Evolutionary conservation across 2,888 invertebrate species (phyloP), one percentile per base, ranked within the genome.

Genomic region (Resseliella maxima): DNA sequence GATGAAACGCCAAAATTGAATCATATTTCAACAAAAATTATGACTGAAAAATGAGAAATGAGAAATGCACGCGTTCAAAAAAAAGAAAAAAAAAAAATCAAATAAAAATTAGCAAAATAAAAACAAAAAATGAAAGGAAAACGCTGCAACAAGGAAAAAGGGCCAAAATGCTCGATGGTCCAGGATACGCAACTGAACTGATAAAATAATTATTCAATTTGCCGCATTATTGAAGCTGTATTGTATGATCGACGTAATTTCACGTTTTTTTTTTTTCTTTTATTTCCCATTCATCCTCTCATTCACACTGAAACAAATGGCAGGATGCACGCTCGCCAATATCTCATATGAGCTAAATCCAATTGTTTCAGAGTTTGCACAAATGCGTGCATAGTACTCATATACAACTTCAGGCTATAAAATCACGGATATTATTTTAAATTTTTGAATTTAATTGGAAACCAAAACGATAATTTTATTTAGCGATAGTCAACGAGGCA

Each of bases 351-450:
- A 50, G 2, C 21, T 50, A 50, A 50, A 50, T 50, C 21, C 50
- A 50, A 21, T 12, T 41, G 46, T 18, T 31, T 35, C n/a, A n/a
- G n/a, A n/a, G n/a, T n/a, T n/a, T n/a, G n/a, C n/a, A n/a, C n/a
- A n/a, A n/a, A n/a, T 27, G 15, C 31, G 15, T 72, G 72, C 46
- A 18, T 50, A 18, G 2, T 72, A 35, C n/a, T 31, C 72, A 31
- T 72, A 15, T 72, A n/a, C 31, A 72, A 72, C 72, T 72, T 72
- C 72, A 15, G 72, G 31, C 72, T 31, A 72, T 31, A 72, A 72
- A 72, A 72, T 72, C 72, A 72, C 72, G 72, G 72, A 72, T 72
- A 72, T 72, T 72, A 72, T 72, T 72, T 72, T 72, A 72, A 72
- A 72, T 72, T 72, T 72, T 72, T 35, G 72, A 72, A 35, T 72